phyloP scores from a whole-genome alignment of 2,888 invertebrate genomes.

The Eustalomyia histrio region DNA sequence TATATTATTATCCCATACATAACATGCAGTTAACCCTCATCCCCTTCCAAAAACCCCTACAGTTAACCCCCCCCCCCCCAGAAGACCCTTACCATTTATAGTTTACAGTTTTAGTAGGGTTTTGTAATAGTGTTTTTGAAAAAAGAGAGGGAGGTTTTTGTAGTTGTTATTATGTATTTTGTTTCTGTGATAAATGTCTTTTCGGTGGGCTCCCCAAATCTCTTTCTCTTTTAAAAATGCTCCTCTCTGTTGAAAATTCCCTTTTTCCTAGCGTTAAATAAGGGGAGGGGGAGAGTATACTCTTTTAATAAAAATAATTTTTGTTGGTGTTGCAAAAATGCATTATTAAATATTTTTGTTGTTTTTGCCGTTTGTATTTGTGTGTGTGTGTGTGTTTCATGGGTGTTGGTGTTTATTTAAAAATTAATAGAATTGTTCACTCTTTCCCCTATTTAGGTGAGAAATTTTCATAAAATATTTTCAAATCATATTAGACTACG shows the following conservation, averaged over 20 bases:
- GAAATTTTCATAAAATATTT: background rate
- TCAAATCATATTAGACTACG: background rate
- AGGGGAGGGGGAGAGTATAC: background rate
- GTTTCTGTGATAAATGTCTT: conserved; percentile 51
- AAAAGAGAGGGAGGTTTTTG: conserved; percentile 25
- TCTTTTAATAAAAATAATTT: background rate
- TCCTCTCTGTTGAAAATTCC: conserved; percentile 21
- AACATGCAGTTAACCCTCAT: conserved; percentile 6
- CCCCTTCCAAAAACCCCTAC: conserved; percentile 44
- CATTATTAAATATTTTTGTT: conserved; percentile 63
- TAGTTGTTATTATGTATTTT: conserved; percentile 30
- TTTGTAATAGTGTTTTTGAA: background rate
- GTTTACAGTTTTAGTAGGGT: background rate
- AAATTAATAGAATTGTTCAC: conserved; percentile 76
- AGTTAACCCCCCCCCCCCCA: conserved; percentile 51
- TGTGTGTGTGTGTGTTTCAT: conserved; percentile 22
- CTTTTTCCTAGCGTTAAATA: background rate
- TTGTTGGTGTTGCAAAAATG: conserved; percentile 63
- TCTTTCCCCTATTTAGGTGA: conserved; percentile 65
- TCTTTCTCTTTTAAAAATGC: background rate
- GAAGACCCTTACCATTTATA: background rate
- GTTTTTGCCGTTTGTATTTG: conserved; percentile 19
- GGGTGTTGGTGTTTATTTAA: conserved; percentile 71
- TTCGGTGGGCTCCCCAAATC: conserved; percentile 11
- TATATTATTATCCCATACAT: conserved; percentile 21